Evolutionary conservation across 1,140 invertebrate genomes (phyloP), one percentile per base, ranked within the genome.

Genomic region (Lutraria rhynchaena): DNA sequence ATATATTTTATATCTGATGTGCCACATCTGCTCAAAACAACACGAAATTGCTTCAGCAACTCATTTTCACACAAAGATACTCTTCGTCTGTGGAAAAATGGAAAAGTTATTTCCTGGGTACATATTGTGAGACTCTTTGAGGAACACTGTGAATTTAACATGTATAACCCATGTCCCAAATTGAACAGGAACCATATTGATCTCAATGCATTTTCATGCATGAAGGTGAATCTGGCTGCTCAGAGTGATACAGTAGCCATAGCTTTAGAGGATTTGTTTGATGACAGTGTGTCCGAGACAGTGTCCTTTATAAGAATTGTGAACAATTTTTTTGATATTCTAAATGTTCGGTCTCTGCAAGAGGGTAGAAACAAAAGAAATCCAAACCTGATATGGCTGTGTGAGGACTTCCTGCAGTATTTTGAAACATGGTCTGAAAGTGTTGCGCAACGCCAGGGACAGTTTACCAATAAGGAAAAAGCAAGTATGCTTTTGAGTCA

Each of bases 11-110:
- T 83, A 11, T 80, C 82, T 4, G 82, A 83, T 71, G 85, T 77
- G 5, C 82, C 75, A 70, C 82, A 83, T 80, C 57, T 83, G 1
- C 33, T 83, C 24, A 83, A 78, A 71, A 86, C 85, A 46, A 55
- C 60, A 49, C 44, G 83, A 70, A 83, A 83, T 31, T 80, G 82
- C 29, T 71, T 80, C 31, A 55, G 57, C 24, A 80, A 83, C 49
- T 71, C 65, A n/a, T 49, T 41, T 63, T 78, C 17, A 13, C 82
- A 80, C 44, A 67, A 60, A 58, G 67, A 65, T n/a, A 67, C 44
- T 3, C 55, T 73, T 31, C n/a, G 27, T 3, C 15, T 83, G 27
- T 83, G 83, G 70, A 63, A 71, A 41, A 33, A 77, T 77, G 74
- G 44, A 4, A 60, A 76, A 44, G 58, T 67, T 33, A 77, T 76